Conservation (phyloP, 1,140 invertebrate species). For the Nomia melanderi region DNA sequence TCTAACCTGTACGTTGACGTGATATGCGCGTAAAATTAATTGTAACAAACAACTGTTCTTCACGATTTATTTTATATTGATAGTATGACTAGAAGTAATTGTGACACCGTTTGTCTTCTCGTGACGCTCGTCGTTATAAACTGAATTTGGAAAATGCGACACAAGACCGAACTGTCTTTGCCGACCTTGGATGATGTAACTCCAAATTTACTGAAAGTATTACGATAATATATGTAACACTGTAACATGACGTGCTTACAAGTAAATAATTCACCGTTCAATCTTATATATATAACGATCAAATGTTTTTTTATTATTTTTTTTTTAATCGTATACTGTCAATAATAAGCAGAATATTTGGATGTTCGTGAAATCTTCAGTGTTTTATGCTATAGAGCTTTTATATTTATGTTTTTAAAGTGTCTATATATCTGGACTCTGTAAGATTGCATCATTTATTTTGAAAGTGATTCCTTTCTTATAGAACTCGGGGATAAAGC, state of each 20-base stretch:
- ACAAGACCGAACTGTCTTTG: conserved; percentile 40
- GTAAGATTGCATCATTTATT: conserved; percentile 1
- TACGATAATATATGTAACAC: conserved; percentile 32
- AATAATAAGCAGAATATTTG: conserved; percentile 19
- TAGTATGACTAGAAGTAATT: conserved; percentile 48
- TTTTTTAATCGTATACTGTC: conserved; percentile 12
- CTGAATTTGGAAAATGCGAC: conserved; percentile 47
- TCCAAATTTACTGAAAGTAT: conserved; percentile 51
- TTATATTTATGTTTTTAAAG: conserved; percentile 24
- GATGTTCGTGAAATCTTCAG: conserved; percentile 3
- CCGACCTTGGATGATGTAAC: conserved; percentile 59
- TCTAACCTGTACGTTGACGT: conserved; percentile 64
- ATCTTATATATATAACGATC: conserved; percentile 33
- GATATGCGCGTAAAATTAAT: conserved; percentile 40
- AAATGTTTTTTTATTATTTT: conserved; percentile 31
- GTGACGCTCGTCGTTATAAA: conserved; percentile 38
- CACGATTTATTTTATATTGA: conserved; percentile 43
- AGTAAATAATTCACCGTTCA: conserved; percentile 25
- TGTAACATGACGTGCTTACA: conserved; percentile 36
- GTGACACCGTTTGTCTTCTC: conserved; percentile 46
- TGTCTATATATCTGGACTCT: neutral
- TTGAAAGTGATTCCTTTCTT: conserved; percentile 43
- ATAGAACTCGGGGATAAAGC: conserved; percentile 92
- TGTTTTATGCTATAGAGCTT: conserved; percentile 6
- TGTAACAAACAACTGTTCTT: conserved; percentile 30